phyloP scores from a whole-genome alignment of 2,113 vertebrate genomes.

The Lophura nycthemera region DNA sequence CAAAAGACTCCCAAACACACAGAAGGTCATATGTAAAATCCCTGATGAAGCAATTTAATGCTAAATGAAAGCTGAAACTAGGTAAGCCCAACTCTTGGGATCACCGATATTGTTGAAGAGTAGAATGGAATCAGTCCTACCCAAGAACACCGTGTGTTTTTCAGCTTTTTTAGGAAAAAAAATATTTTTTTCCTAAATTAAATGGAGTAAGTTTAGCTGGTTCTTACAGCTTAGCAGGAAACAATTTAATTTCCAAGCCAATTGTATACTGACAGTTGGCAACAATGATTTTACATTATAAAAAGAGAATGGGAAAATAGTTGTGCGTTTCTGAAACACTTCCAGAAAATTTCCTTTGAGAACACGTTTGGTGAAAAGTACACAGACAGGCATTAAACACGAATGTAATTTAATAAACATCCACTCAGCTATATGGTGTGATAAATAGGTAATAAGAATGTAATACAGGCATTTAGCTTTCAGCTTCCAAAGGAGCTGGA shows the following conservation, averaged over 20 bases:
- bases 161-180: slow-evolving; percentile 42
- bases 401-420: slow-evolving; percentile 71
- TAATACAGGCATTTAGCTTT: slow-evolving; percentile 57
- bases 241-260: slow-evolving; percentile 73
- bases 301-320: slow-evolving; percentile 64
- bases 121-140: slow-evolving; percentile 64
- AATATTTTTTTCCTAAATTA: slow-evolving; percentile 76
- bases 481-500: slow-evolving; percentile 60
- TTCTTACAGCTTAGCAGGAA: slow-evolving; percentile 70
- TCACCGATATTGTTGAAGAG: slow-evolving; percentile 51
- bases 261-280: slow-evolving; percentile 63
- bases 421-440: slow-evolving; percentile 60
- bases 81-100: slow-evolving; percentile 66
- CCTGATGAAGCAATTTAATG: slow-evolving; percentile 56
- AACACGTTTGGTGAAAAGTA: slow-evolving; percentile 61
- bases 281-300: slow-evolving; percentile 61
- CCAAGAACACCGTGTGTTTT: slow-evolving; percentile 52
- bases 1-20: slow-evolving; percentile 60
- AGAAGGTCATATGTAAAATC: slow-evolving; percentile 56
- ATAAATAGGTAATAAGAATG: slow-evolving; percentile 68
- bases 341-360: slow-evolving; percentile 70
- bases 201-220: slow-evolving; percentile 59
- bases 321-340: slow-evolving; percentile 62
- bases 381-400: slow-evolving; percentile 67
- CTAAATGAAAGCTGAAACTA: slow-evolving; percentile 70